A percentile compares a stretch with the other conserved stretches of the same genome.
These are phyloP conservation scores for Hydrozoanthus gracilis DNA, from an alignment of 92 coral and sea anemone genomes.

Conservation along the genomic window DNA sequence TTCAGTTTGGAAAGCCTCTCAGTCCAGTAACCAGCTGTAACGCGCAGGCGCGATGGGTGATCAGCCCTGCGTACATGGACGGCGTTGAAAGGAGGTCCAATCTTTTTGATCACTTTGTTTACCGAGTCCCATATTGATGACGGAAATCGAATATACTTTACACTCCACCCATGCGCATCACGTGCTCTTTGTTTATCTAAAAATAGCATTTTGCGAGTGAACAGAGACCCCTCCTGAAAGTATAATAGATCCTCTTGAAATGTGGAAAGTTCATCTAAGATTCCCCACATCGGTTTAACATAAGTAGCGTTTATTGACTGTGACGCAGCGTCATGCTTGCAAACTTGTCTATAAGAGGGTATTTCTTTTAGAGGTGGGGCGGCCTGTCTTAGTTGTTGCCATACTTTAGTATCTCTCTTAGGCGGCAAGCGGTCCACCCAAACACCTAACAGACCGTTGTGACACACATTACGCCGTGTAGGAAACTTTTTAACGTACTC, in stretches of 20 bases:
- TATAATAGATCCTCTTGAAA: conserved; percentile 77
- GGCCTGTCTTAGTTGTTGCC: conserved; percentile 49
- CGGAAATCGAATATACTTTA: conserved; percentile 76
- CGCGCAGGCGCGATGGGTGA: conserved; percentile 72
- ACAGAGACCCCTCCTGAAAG: conserved; percentile 94
- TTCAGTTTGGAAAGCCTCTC: conserved; percentile 43
- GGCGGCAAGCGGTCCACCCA: conserved; percentile 87
- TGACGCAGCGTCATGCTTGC: conserved; percentile 50
- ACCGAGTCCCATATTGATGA: conserved; percentile 65
- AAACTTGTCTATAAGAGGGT: conserved; percentile 66
- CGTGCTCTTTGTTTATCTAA: conserved; percentile 67
- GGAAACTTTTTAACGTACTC: conserved; percentile 39
- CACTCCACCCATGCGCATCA: conserved; percentile 80
- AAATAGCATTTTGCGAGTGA: conserved; percentile 71
- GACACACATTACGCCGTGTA: conserved; percentile 78
- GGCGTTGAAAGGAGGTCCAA: conserved; percentile 79
- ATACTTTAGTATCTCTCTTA: conserved; percentile 39
- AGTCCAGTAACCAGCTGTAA: conserved; percentile 76
- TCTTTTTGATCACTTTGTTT: conserved; percentile 28
- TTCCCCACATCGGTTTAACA: conserved; percentile 70
- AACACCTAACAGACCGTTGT: conserved; percentile 79
- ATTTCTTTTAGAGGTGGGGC: conserved; percentile 11
- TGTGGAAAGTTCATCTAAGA: conserved; percentile 66
- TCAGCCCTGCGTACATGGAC: conserved; percentile 91
- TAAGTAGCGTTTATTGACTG: background rate